phyloP scores from a whole-genome alignment of 2,797 vertebrate species.

The Melanotaenia maccullochi region DNA sequence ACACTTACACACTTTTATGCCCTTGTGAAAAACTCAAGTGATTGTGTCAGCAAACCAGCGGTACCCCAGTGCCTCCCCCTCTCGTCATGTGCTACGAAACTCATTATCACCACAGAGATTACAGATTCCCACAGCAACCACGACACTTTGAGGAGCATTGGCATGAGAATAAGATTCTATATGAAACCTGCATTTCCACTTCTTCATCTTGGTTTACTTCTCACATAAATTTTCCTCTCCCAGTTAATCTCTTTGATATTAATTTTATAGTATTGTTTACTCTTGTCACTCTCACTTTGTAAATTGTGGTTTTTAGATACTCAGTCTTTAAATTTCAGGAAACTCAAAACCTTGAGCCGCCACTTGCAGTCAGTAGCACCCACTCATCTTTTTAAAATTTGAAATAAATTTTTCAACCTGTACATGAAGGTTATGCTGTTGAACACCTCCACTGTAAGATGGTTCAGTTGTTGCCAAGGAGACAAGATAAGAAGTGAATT shows the following conservation, averaged over 20 bases:
- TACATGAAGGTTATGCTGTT: conserved; percentile 2
- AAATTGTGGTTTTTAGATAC: conserved; percentile 13
- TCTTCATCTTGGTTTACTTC: conserved; percentile 19
- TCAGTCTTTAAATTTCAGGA: not conserved
- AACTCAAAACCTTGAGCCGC: not conserved
- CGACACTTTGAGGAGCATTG: conserved; percentile 64
- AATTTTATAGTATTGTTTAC: not conserved
- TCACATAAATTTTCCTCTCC: conserved; percentile 35
- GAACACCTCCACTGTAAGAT: not conserved
- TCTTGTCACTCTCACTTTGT: not conserved
- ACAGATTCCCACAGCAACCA: conserved; percentile 65
- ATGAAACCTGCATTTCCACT: conserved; percentile 31
- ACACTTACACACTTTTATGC: conserved; percentile 8
- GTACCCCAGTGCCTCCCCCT: conserved; percentile 14
- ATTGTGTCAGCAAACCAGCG: conserved; percentile 25
- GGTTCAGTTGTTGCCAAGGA: conserved; percentile 7
- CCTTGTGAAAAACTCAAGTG: conserved; percentile 20
- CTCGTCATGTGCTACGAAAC: conserved; percentile 49
- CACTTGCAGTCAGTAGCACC: not conserved
- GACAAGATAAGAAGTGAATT: conserved; percentile 10
- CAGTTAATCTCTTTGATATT: conserved; percentile 17
- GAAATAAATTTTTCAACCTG: conserved; percentile 6
- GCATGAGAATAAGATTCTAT: conserved; percentile 53
- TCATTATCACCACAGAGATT: conserved; percentile 61
- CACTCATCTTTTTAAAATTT: not conserved